Conservation (phyloP, 2,888 invertebrate species). For the Spatulosminthurus flaviceps region DNA sequence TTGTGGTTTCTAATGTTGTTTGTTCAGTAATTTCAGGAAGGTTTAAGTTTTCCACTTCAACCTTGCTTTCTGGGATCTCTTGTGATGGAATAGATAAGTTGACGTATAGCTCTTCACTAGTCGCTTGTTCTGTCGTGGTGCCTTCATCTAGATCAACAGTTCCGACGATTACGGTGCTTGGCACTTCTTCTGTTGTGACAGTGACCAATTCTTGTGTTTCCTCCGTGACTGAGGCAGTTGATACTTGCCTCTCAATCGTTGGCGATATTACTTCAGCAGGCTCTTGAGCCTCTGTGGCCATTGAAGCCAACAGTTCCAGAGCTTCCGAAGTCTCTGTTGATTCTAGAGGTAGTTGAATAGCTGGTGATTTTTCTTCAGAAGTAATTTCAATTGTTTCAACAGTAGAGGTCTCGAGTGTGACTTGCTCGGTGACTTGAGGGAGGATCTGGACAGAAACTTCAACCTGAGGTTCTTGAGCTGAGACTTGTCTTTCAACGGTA, state of each 20-base stretch:
- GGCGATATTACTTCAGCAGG: not conserved
- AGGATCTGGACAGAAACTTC: not conserved
- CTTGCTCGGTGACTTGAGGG: constrained; percentile 8
- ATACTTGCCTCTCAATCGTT: not conserved
- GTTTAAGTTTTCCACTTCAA: not conserved
- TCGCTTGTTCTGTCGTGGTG: not conserved
- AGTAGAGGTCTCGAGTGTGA: not conserved
- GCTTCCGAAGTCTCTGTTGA: not conserved
- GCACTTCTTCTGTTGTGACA: not conserved
- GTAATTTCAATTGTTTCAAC: not conserved
- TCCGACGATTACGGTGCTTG: not conserved
- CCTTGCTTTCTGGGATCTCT: not conserved
- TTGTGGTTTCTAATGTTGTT: not conserved
- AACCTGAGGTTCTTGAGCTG: constrained; percentile 20
- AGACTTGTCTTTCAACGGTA: not conserved
- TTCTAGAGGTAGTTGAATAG: not conserved
- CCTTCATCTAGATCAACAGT: not conserved
- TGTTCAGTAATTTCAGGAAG: constrained; percentile 1
- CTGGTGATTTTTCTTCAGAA: constrained; percentile 6
- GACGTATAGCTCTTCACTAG: not conserved
- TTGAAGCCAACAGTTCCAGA: not conserved
- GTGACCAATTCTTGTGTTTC: not conserved
- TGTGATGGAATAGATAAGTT: not conserved
- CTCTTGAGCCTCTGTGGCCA: not conserved
- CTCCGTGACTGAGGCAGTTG: not conserved